Evolutionary conservation across 2,888 invertebrate genomes (phyloP).

Genomic region (Hesperia comma): DNA sequence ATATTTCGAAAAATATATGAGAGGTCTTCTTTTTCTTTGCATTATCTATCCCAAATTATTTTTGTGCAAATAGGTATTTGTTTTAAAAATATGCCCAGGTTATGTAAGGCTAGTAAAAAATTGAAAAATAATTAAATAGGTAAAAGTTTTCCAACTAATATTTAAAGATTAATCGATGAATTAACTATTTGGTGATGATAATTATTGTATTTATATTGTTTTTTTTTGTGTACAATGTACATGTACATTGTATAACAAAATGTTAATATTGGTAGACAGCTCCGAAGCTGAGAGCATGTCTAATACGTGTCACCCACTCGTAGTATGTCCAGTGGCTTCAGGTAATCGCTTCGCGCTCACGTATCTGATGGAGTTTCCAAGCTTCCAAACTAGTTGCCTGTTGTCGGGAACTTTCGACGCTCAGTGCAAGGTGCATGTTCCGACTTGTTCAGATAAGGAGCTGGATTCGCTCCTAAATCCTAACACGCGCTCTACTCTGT

Average conservation of each 20-base stretch:
- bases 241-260: slow-evolving; percentile 16
- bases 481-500: slow-evolving; percentile 57
- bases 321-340: slow-evolving; percentile 49
- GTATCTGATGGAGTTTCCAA: slow-evolving; percentile 81
- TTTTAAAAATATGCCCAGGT: too few relatives aligned
- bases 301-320: slow-evolving; percentile 46
- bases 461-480: slow-evolving; percentile 72
- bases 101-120: too few relatives aligned
- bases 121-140: too few relatives aligned
- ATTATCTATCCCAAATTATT: too few relatives aligned
- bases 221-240: too few relatives aligned
- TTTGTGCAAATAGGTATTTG: too few relatives aligned
- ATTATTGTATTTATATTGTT: not conserved
- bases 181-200: too few relatives aligned
- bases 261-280: slow-evolving; percentile 37
- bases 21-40: too few relatives aligned
- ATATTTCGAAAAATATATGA: too few relatives aligned
- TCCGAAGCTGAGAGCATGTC: slow-evolving; percentile 37
- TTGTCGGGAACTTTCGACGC: slow-evolving; percentile 74
- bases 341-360: slow-evolving; percentile 75
- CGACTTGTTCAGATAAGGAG: slow-evolving; percentile 73
- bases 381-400: slow-evolving; percentile 80
- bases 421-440: slow-evolving; percentile 68
- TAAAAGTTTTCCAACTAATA: too few relatives aligned
- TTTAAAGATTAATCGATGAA: too few relatives aligned